A percentile compares a stretch with the other conserved stretches of the same genome.
Evolutionary conservation across 2,888 invertebrate species (phyloP).

Genomic region (Sipha maydis): DNA sequence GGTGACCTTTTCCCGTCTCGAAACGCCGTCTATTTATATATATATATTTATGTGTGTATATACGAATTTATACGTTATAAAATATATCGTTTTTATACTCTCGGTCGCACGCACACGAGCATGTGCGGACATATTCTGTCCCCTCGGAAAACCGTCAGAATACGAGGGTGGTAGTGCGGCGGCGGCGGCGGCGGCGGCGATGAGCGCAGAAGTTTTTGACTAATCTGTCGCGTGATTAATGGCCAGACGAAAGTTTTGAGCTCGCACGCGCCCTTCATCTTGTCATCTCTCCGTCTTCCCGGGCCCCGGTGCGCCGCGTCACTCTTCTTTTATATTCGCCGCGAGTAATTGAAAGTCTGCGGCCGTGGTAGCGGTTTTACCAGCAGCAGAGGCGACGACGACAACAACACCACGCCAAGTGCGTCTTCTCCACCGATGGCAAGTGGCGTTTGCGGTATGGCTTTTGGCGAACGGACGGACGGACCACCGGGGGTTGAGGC

Average conservation of each 20-base stretch:
- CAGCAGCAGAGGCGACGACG: not conserved
- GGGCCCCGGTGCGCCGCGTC: not conserved
- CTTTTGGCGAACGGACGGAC: not conserved
- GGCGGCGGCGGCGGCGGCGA: constrained; percentile 8
- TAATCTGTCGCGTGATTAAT: constrained; percentile 62
- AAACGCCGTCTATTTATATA: constrained; percentile 1
- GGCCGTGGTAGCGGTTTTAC: not conserved
- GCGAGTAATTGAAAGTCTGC: constrained; percentile 56
- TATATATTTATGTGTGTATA: no score
- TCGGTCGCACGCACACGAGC: not conserved
- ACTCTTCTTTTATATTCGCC: constrained; percentile 42
- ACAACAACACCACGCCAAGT: constrained; percentile 24
- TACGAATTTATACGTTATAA: not conserved
- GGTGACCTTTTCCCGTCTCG: constrained; percentile 30
- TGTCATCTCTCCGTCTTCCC: not conserved
- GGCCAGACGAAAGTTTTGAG: constrained; percentile 53
- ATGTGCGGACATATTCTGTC: not conserved
- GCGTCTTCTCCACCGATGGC: no score
- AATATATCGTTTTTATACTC: constrained; percentile 49
- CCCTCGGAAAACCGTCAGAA: constrained; percentile 35
- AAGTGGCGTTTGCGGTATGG: constrained; percentile 6
- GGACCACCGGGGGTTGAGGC: not conserved
- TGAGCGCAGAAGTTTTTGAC: constrained; percentile 57
- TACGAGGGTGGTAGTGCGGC: not conserved
- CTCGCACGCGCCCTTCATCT: not conserved